These are phyloP conservation scores for Flexamia atlantica DNA, from an alignment of 2,888 invertebrate genomes.

Conservation along the genomic window DNA sequence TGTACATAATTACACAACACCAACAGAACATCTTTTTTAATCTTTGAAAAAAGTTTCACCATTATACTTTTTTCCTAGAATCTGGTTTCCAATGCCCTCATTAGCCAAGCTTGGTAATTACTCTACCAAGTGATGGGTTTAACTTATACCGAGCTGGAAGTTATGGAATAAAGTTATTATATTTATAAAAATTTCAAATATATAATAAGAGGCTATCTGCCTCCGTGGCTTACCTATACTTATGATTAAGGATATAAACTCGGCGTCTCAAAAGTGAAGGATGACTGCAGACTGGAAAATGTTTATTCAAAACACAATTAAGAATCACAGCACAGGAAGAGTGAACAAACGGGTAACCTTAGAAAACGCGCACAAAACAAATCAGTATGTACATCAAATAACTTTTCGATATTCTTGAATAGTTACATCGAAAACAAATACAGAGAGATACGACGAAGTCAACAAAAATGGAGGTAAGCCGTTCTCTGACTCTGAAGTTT, in stretches of 20 bases:
- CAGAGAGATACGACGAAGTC: conserved; percentile 11
- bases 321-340: not conserved
- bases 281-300: conserved; percentile 7
- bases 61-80: too few species aligned
- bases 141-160: too few species aligned
- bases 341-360: not conserved
- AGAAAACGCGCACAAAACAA: conserved; percentile 1
- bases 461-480: not conserved
- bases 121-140: too few species aligned
- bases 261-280: conserved; percentile 29
- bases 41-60: too few species aligned
- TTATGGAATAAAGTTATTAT: too few species aligned
- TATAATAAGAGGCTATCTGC: conserved; percentile 11
- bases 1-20: too few species aligned
- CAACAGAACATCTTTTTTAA: too few species aligned
- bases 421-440: not conserved
- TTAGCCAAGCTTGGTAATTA: too few species aligned
- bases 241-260: conserved; percentile 23
- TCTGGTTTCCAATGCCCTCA: too few species aligned
- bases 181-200: not conserved
- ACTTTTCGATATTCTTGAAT: not conserved
- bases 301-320: conserved; percentile 3
- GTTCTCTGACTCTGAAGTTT: not conserved
- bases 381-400: not conserved
- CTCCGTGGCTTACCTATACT: conserved; percentile 24